These are phyloP conservation scores for Cebus imitator DNA, from an alignment of 2,113 vertebrate species.

Conservation along the genomic window DNA sequence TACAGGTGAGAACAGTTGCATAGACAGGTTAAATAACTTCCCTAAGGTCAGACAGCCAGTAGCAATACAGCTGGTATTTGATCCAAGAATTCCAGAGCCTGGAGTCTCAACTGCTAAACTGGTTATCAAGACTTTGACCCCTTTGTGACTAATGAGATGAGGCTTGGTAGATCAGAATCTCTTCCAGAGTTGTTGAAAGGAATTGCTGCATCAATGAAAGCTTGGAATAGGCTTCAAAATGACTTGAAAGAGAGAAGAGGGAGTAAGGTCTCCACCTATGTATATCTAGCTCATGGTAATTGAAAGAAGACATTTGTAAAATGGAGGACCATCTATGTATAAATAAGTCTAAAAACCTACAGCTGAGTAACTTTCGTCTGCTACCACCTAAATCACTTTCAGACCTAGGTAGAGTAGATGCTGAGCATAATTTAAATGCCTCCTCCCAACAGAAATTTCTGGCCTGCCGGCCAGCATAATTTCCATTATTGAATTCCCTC, in stretches of 20 bases:
- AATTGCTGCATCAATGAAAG: not conserved
- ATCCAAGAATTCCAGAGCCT: not conserved
- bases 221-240: not conserved
- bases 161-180: not conserved
- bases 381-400: not conserved
- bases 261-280: not conserved
- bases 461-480: not conserved
- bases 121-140: not conserved
- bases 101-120: not conserved
- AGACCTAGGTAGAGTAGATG: not conserved
- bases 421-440: not conserved
- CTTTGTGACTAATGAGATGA: not conserved
- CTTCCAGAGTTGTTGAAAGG: not conserved
- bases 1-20: not conserved
- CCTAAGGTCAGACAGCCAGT: not conserved
- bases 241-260: not conserved
- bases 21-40: not conserved
- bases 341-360: not conserved
- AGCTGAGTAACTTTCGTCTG: not conserved
- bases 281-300: not conserved
- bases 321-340: not conserved
- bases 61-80: not conserved
- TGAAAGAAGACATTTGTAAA: not conserved
- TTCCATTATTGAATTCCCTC: constrained; percentile 42
- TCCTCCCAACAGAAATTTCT: constrained; percentile 12